Evolutionary conservation across 2,888 invertebrate species (phyloP).

Genomic region (Platerodrilus igneus): DNA sequence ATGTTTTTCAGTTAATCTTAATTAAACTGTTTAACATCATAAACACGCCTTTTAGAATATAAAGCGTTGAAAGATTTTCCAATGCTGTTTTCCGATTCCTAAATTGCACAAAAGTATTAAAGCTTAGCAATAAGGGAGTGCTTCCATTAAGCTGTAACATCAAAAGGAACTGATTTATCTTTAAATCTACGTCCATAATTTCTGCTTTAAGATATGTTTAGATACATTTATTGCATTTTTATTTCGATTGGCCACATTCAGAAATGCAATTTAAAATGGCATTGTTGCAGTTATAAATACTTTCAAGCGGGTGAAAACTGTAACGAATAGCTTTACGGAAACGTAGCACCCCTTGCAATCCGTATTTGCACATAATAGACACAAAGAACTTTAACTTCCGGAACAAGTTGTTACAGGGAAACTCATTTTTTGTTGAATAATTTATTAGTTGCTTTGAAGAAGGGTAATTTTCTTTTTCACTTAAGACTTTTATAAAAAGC

Average conservation of each 20-base stretch:
- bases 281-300: slow-evolving; percentile 23
- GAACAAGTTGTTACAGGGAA: slow-evolving; percentile 31
- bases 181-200: slow-evolving; percentile 14
- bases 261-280: slow-evolving; percentile 13
- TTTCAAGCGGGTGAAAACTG: slow-evolving; percentile 20
- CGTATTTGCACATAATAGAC: slow-evolving; percentile 37
- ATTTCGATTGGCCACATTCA: slow-evolving; percentile 18
- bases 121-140: slow-evolving; percentile 12
- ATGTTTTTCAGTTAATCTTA: too few species aligned
- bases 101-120: too few species aligned
- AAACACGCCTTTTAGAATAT: too few species aligned
- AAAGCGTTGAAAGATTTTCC: too few species aligned
- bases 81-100: too few species aligned
- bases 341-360: slow-evolving; percentile 29
- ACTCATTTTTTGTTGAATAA: slow-evolving; percentile 34
- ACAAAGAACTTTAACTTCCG: slow-evolving; percentile 35
- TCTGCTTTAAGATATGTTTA: slow-evolving; percentile 12
- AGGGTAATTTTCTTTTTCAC: too few species aligned
- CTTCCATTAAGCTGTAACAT: slow-evolving; percentile 19
- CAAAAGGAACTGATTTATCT: slow-evolving; percentile 16
- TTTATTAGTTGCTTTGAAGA: slow-evolving; percentile 31
- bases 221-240: slow-evolving; percentile 13
- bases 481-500: too few species aligned
- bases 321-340: slow-evolving; percentile 19
- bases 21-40: too few species aligned